Conservation (phyloP, 2,113 vertebrate species). For the Microcebus griseorufus region DNA sequence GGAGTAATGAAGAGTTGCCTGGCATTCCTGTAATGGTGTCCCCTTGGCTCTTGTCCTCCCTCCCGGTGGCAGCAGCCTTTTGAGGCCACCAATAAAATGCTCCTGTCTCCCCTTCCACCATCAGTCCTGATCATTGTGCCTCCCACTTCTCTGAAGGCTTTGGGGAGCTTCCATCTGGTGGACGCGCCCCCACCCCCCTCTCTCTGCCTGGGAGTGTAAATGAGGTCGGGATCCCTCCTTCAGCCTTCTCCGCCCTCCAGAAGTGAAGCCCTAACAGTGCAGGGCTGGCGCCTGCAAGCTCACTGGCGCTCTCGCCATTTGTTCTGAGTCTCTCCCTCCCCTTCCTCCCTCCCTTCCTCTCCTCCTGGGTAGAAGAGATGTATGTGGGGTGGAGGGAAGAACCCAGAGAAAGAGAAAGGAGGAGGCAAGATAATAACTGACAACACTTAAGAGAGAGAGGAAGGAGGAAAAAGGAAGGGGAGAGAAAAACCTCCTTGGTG, state of each 20-base stretch:
- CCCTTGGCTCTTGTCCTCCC: not conserved
- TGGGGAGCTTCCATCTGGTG: not conserved
- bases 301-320: not conserved
- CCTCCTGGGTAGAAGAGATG: too few species aligned
- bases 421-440: too few species aligned
- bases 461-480: not conserved
- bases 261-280: rapidly evolving
- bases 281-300: rapidly evolving
- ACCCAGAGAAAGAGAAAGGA: too few species aligned
- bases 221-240: not conserved
- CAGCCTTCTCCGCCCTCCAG: not conserved
- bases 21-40: too few species aligned
- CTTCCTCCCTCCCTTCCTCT: not conserved
- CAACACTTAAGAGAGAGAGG: too few species aligned
- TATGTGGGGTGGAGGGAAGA: too few species aligned
- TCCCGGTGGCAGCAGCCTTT: not conserved
- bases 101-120: not conserved
- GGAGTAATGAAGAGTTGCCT: too few species aligned
- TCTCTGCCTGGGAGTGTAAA: not conserved
- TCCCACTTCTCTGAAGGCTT: not conserved
- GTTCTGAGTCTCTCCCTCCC: not conserved
- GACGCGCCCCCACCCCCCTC: not conserved
- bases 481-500: not conserved
- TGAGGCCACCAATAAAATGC: not conserved
- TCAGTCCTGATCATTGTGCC: not conserved